Base-by-base conservation (phyloP, 2,113 vertebrate genomes). In the Sinocyclocheilus anshuiensis region DNA sequence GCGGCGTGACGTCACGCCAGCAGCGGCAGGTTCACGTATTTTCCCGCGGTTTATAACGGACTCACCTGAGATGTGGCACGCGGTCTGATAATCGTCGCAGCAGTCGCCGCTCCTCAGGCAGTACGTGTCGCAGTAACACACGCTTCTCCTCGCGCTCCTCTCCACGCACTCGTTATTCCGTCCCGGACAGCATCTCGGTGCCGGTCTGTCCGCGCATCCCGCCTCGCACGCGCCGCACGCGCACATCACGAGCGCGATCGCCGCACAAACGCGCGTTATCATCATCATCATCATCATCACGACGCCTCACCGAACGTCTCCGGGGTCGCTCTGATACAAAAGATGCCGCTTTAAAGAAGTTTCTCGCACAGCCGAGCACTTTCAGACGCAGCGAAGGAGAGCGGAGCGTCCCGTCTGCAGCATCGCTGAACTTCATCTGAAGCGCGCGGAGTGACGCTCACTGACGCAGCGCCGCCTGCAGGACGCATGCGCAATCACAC, bases 121-220 rank as follows among this genome's bases (percentile, higher is more conserved):
- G 92, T 97, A 97, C 0, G 95, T 92, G 82, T 97, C 96, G 33
- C 96, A 97, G 93, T 97, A 97, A 86, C 96, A 97, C 85, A n/a
- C 92, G 0, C 93, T 90, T 84, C 89, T 90, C 53, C 85, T 92
- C 77, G 45, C 4, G 0, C 75, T 92, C 6, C 90, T 87, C 2
- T 93, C 96, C 78, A 90, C 94, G 87, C 97, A 97, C 0, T 93
- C 91, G 86, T 97, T 97, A 90, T 96, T 95, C 36, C 96, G 93
- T 29, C 96, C 96, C 0, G 93, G 92, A 90, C 97, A 97, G 90
- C 97, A 97, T 20, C 87, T 94, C 3, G 92, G 95, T 67, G 81
- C 91, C 53, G 91, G 88, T 67, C 96, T 91, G 39, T 95, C 89
- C 82, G 90, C 87, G 84, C 97, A 97, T 33, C 93, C 93, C 0